Base-by-base conservation (phyloP, 2,888 invertebrate species). In the Tetropium fuscum region DNA sequence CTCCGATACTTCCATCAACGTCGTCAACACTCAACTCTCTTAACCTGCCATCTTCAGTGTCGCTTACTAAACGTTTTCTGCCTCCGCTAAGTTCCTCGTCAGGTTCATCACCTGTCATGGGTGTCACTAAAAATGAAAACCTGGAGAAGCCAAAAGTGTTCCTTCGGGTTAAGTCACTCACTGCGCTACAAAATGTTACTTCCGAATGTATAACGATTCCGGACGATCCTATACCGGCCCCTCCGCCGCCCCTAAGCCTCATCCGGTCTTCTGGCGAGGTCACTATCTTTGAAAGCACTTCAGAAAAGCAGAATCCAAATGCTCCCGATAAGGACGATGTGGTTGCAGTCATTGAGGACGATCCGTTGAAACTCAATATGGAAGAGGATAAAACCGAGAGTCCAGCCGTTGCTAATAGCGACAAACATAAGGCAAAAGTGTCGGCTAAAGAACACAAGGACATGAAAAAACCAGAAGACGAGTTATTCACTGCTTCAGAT, bases 191-290 rank as follows among this genome's bases (percentile, higher is more conserved):
- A 53, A 73, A 62, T 16, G 75, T 78, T 13, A 58, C 78, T 8
- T 69, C 78, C 3, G 79, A 79, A 49, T 78, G 78, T 53, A 79
- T 79, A 22, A 78, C 77, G 1, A 78, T 79, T 45, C 78, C 78
- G 0, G 79, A 79, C 63, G 79, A 79, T 63, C 68, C 69, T 6
- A 44, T 57, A 16, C 62, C 66, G 8, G 68, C 45, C 68, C 44
- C 30, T 1, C 53, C 49, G 16, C 47, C 30, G 2, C 36, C 51
- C 11, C 8, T 51, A 40, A 51, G 27, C 18, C 22, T 15, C 3
- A 22, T 38, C 38, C 25, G n/a, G 4, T 22, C 7, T 11, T 16
- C 1, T 10, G 7, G n/a, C 27, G 27, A 40, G n/a, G 44, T 27
- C 10, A 44, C 27, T 18, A 27, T 40, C 0, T 7, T 40, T 8